Conservation (phyloP, 2,888 invertebrate species). For the Hypselothyrea guttata region DNA sequence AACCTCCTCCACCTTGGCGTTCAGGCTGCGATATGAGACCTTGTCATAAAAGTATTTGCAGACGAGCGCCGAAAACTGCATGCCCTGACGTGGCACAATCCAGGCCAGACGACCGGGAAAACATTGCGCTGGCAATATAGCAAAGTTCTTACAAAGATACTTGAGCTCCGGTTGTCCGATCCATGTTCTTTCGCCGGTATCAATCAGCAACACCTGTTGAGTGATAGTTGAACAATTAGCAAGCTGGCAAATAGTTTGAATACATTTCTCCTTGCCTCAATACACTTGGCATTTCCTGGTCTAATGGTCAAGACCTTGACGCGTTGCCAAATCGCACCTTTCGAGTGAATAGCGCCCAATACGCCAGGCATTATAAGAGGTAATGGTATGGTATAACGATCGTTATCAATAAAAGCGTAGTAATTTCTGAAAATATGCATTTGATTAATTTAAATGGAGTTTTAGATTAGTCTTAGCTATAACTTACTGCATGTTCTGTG, state of each 20-base stretch:
- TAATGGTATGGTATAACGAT: conserved; percentile 56
- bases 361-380: conserved; percentile 68
- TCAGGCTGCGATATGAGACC: conserved; percentile 62
- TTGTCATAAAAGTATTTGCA: conserved; percentile 63
- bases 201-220: conserved; percentile 76
- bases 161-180: conserved; percentile 61
- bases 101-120: conserved; percentile 69
- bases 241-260: too few species aligned
- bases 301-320: conserved; percentile 62
- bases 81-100: conserved; percentile 60
- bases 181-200: conserved; percentile 73
- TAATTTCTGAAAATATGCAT: conserved; percentile 47
- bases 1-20: conserved; percentile 70
- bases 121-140: conserved; percentile 69
- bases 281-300: conserved; percentile 32
- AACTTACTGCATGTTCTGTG: conserved; percentile 74
- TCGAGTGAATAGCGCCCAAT: conserved; percentile 63
- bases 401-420: conserved; percentile 42
- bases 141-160: conserved; percentile 67
- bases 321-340: conserved; percentile 71
- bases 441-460: too few species aligned
- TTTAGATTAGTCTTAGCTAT: not conserved
- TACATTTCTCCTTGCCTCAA: conserved; percentile 56
- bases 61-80: conserved; percentile 67
- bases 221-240: not conserved